A percentile compares a stretch with the other conserved stretches of the same genome.
phyloP scores from a whole-genome alignment of 2,113 vertebrate species.

The Oryzias javanicus region DNA sequence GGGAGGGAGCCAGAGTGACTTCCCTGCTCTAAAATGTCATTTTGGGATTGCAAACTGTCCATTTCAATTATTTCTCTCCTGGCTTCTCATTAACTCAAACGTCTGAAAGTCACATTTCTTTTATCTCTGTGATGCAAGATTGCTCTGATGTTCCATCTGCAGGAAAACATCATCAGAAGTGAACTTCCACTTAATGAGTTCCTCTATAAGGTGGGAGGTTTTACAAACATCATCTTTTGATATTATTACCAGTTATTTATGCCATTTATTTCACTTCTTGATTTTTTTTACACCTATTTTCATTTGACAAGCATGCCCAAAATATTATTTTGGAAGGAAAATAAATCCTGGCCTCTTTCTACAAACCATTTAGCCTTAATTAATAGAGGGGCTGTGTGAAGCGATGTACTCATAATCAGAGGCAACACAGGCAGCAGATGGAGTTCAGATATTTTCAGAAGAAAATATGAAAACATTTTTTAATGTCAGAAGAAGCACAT shows the following conservation, averaged over 20 bases:
- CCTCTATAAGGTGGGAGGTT: no score
- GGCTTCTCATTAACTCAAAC: neutral
- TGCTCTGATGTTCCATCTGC: neutral
- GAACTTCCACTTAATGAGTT: neutral
- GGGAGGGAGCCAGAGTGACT: neutral
- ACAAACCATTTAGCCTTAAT: slow-evolving; percentile 18
- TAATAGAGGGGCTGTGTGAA: slow-evolving; percentile 27
- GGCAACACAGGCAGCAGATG: slow-evolving; percentile 27
- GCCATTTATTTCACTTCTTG: neutral
- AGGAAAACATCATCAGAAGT: slow-evolving; percentile 6
- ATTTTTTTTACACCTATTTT: slow-evolving; percentile 1
- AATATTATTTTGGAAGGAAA: slow-evolving; percentile 14
- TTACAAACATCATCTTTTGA: no score
- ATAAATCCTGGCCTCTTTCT: slow-evolving; percentile 6
- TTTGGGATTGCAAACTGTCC: slow-evolving; percentile 9
- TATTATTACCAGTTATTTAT: neutral
- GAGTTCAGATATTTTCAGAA: slow-evolving; percentile 19
- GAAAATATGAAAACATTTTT: no score
- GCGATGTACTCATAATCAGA: slow-evolving; percentile 43
- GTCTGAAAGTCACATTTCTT: slow-evolving; percentile 5
- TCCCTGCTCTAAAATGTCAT: slow-evolving; percentile 11
- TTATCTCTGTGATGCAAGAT: neutral
- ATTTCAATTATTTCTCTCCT: slow-evolving; percentile 15
- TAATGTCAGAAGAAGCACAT: slow-evolving; percentile 12
- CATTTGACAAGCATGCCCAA: slow-evolving; percentile 8